Percentiles rank a stretch among this genome's conserved stretches.
Evolutionary conservation across 2,888 invertebrate species (phyloP).

Genomic region (Drosophila subsilvestris): DNA sequence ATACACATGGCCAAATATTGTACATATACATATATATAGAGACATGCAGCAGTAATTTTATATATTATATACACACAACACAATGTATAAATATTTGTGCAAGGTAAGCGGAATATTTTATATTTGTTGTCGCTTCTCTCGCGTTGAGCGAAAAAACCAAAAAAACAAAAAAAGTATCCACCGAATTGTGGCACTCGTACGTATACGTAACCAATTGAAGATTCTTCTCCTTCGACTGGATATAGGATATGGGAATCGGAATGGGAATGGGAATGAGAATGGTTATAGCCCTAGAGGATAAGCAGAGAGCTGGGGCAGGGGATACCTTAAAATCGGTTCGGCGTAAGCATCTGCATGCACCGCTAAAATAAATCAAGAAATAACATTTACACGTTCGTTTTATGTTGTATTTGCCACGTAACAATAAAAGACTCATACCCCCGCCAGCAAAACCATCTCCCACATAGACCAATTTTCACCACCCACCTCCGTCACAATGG

Average conservation of each 20-base stretch:
- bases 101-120: constrained; percentile 77
- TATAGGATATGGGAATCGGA: background rate
- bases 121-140: constrained; percentile 49
- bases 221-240: constrained; percentile 20
- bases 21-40: constrained; percentile 14
- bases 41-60: constrained; percentile 66
- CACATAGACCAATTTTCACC: constrained; percentile 59
- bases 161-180: constrained; percentile 33
- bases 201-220: constrained; percentile 46
- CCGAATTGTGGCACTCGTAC: constrained; percentile 22
- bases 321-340: constrained; percentile 63
- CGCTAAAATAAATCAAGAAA: constrained; percentile 79
- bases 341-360: constrained; percentile 76
- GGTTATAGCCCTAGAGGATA: background rate
- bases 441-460: background rate
- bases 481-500: constrained; percentile 4
- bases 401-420: constrained; percentile 78
- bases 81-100: constrained; percentile 73
- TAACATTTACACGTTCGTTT: constrained; percentile 78
- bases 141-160: constrained; percentile 17
- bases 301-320: constrained; percentile 1
- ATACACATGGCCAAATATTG: constrained; percentile 1
- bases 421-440: constrained; percentile 64
- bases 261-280: constrained; percentile 21
- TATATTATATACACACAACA: constrained; percentile 54